Conservation (phyloP, 2,113 vertebrate genomes). For the Columba janthina region DNA sequence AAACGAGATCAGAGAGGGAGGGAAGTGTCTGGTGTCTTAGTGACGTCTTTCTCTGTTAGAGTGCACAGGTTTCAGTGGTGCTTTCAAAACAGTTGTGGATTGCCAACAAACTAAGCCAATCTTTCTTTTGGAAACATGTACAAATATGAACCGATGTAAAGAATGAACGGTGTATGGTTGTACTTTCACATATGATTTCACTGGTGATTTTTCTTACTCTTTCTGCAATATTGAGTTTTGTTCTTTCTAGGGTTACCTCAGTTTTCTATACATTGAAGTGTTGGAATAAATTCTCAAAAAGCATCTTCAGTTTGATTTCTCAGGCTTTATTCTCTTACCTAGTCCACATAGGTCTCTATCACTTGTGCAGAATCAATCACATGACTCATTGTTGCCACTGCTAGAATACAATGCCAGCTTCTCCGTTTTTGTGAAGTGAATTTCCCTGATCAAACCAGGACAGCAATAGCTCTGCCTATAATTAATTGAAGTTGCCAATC, state of each 20-base stretch:
- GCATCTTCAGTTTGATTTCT: not conserved
- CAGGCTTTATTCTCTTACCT: not conserved
- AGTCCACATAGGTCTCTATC: not conserved
- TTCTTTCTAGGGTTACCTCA: slow-evolving; percentile 35
- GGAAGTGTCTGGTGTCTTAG: not conserved
- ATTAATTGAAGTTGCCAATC: not conserved
- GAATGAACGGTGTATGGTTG: not conserved
- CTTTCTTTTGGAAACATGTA: not conserved
- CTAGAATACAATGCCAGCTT: not conserved
- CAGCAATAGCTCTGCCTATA: not conserved
- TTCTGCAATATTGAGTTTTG: not conserved
- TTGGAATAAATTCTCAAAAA: slow-evolving; percentile 54
- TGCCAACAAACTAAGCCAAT: not conserved
- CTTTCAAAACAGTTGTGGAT: not conserved
- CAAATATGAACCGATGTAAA: not conserved
- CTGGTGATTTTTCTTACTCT: not conserved
- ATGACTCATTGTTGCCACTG: not conserved
- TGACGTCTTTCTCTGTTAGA: not conserved
- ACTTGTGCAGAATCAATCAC: not conserved
- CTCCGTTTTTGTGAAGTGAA: not conserved
- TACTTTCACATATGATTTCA: not conserved
- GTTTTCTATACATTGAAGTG: slow-evolving; percentile 8
- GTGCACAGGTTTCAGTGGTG: not conserved
- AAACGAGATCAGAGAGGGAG: not conserved
- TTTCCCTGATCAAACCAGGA: not conserved